A percentile compares a stretch with the other conserved stretches of the same genome.
phyloP scores from a whole-genome alignment of 2,113 vertebrate genomes.

The Rhinoderma darwinii region DNA sequence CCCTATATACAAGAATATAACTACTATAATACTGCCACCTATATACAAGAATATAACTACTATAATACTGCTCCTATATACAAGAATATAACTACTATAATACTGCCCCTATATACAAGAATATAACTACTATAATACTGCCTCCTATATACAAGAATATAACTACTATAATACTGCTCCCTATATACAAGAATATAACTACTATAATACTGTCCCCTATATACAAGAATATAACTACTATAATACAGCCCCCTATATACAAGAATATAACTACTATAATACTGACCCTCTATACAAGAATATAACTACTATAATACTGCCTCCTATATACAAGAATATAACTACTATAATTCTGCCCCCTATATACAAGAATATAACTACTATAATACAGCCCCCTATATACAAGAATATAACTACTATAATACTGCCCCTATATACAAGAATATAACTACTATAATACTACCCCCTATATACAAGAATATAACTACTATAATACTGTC shows the following conservation, averaged over 20 bases:
- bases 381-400: too few species aligned
- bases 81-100: too few species aligned
- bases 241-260: not conserved
- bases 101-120: too few species aligned
- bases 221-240: conserved; percentile 20
- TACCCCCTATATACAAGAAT: too few species aligned
- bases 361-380: not conserved
- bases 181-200: conserved; percentile 12
- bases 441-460: not conserved
- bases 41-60: not conserved
- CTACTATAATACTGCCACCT: not conserved
- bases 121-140: conserved; percentile 11
- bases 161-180: conserved; percentile 18
- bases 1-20: not conserved
- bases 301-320: not conserved
- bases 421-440: not conserved
- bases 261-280: not conserved
- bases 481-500: too few species aligned
- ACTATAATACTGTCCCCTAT: conserved; percentile 11
- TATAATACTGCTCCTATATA: too few species aligned
- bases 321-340: not conserved
- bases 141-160: conserved; percentile 3
- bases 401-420: conserved; percentile 7
- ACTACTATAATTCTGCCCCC: not conserved
- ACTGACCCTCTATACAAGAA: not conserved